Evolutionary conservation across 2,113 vertebrate genomes (phyloP).

Genomic region (Brachypteracias leptosomus): DNA sequence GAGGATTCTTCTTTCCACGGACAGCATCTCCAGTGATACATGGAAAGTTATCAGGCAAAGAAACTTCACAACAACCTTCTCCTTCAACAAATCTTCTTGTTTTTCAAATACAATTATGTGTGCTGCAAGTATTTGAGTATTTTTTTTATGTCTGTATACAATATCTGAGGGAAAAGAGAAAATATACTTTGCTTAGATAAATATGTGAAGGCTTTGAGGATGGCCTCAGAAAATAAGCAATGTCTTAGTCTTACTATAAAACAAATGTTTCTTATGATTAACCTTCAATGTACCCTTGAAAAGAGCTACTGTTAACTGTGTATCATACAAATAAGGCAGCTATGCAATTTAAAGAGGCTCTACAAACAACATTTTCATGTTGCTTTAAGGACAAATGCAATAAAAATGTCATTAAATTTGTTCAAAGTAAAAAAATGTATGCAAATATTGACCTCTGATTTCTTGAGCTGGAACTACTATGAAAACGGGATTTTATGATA

Average conservation of each 20-base stretch:
- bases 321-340: neutral
- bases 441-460: constrained; percentile 42
- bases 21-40: neutral
- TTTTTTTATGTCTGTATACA: neutral
- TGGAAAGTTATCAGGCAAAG: neutral
- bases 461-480: neutral
- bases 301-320: neutral
- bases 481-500: constrained; percentile 11
- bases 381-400: constrained; percentile 47
- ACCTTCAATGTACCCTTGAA: neutral
- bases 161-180: neutral
- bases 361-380: constrained; percentile 25
- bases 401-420: constrained; percentile 38
- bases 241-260: neutral
- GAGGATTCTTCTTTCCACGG: neutral
- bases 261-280: neutral
- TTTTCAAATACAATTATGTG: neutral
- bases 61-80: neutral
- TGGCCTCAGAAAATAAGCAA: neutral
- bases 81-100: neutral
- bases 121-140: neutral
- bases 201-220: neutral
- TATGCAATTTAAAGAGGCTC: neutral
- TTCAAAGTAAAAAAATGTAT: neutral
- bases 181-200: neutral